These are phyloP conservation scores for Tetranychus cinnabarinus DNA, from an alignment of 1,140 invertebrate genomes.

Conservation along the genomic window DNA sequence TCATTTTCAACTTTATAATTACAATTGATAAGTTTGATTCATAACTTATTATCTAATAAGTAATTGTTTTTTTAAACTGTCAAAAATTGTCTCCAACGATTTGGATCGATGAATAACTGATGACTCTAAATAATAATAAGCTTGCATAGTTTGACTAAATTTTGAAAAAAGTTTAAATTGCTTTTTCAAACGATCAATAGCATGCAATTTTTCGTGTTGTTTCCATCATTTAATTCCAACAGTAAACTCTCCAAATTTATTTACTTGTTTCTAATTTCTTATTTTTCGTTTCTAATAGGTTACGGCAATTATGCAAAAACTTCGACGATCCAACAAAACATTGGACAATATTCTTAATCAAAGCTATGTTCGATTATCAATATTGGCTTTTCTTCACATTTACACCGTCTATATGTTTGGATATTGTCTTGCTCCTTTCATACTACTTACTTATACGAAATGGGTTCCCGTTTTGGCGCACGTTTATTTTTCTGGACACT, in stretches of 20 bases:
- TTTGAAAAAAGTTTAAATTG: too few species aligned
- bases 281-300: background rate
- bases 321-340: background rate
- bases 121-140: too few species aligned
- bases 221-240: background rate
- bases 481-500: constrained; percentile 7
- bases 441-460: constrained; percentile 37
- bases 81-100: too few species aligned
- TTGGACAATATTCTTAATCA: background rate
- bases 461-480: constrained; percentile 20
- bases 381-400: constrained; percentile 1
- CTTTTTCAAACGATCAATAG: too few species aligned
- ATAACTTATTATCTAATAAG: too few species aligned
- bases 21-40: too few species aligned
- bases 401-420: constrained; percentile 37
- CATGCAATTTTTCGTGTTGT: background rate
- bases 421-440: constrained; percentile 56
- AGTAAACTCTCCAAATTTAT: background rate
- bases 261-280: background rate
- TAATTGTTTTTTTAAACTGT: too few species aligned
- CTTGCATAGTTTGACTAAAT: too few species aligned
- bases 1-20: background rate
- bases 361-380: background rate
- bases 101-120: too few species aligned
- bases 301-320: background rate